Conservation (phyloP, 2,797 vertebrate species). For the Perodicticus potto region DNA sequence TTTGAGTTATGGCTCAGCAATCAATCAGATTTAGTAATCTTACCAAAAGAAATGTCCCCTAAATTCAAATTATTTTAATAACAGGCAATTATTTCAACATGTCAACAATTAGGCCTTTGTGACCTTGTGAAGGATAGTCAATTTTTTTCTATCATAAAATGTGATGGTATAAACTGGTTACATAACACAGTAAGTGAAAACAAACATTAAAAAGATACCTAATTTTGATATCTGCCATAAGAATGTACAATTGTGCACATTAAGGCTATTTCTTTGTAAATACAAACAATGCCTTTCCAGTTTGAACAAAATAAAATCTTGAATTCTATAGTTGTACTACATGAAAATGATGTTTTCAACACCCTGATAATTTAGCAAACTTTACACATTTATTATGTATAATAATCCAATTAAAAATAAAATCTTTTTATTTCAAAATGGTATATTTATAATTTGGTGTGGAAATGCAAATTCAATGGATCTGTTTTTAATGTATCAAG, state of each 20-base stretch:
- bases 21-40: not conserved
- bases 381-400: not conserved
- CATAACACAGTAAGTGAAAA: not conserved
- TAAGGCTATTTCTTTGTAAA: not conserved
- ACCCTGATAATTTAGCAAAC: not conserved
- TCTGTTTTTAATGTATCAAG: not conserved
- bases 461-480: not conserved
- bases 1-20: not conserved
- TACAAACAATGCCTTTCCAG: not conserved
- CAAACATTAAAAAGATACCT: not conserved
- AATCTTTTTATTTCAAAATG: constrained; percentile 39
- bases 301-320: constrained; percentile 28
- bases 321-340: not conserved
- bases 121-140: not conserved
- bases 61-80: not conserved
- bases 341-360: not conserved
- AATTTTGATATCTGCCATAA: not conserved
- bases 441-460: not conserved
- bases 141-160: constrained; percentile 38
- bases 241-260: not conserved
- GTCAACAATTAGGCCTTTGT: not conserved
- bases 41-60: not conserved
- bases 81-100: not conserved
- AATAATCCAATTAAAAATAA: constrained; percentile 24
- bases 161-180: not conserved